Base-by-base conservation (phyloP, 1,140 invertebrate genomes). In the Solen grandis region DNA sequence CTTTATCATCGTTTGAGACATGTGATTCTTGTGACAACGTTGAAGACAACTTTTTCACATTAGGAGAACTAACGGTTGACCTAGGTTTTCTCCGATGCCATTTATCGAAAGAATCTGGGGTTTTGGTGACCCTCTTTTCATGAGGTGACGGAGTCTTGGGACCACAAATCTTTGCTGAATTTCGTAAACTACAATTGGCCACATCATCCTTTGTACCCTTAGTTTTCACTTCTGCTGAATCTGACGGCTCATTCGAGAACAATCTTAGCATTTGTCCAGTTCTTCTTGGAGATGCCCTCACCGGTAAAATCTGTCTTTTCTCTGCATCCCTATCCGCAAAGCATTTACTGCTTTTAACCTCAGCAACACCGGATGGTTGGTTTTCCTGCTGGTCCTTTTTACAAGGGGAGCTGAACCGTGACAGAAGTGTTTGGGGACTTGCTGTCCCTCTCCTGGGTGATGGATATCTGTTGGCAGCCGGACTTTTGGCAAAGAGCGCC, bases 101-200 rank as follows among this genome's bases (percentile, higher is more conserved):
- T 33, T 82, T 87, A 62, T 86, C 82, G 38, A 86, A 72, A 10
- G 86, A 87, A 27, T 82, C 83, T 16, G 85, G 86, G 50, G 86
- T 86, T 66, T 73, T 84, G 14, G 75, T 52, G 29, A 60, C 46
- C 27, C 41, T 66, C 60, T 80, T 68, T 14, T 70, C 65, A 0
- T 66, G 60, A 41, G 87, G 82, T 36, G 87, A 86, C 60, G 87
- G 87, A 29, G 86, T 88, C 41, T 65, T 85, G 54, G 55, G 1
- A 62, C 35, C n/a, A n/a, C n/a, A n/a, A 46, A 46, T 46, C 41
- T 46, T 8, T 10, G 19, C 41, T 10, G 41, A 46, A 14, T 46
- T 33, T 38, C 35, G 8, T n/a, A n/a, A n/a, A n/a, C n/a, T n/a
- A n/a, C n/a, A n/a, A n/a, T n/a, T n/a, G n/a, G n/a, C n/a, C n/a